A percentile compares a stretch with the other conserved stretches of the same genome.
phyloP scores from a whole-genome alignment of 1,140 invertebrate species.

The Aphaenogaster rudis region DNA sequence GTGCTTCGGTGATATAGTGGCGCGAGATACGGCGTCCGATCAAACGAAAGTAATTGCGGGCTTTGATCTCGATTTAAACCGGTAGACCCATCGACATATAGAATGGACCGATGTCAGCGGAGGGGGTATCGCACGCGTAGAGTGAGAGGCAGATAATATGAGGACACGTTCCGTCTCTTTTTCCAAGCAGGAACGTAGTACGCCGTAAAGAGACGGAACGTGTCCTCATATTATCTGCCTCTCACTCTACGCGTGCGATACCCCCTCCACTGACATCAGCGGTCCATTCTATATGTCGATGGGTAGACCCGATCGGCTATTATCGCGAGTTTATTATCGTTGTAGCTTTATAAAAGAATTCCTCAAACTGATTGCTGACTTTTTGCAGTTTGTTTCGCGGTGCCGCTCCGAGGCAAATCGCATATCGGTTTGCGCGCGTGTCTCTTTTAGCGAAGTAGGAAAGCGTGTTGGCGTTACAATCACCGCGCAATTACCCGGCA shows the following conservation, averaged over 20 bases:
- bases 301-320: neutral
- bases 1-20: neutral
- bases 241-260: no score
- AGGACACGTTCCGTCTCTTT: no score
- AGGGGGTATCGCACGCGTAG: no score
- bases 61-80: constrained; percentile 42
- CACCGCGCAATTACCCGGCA: constrained; percentile 8
- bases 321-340: neutral
- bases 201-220: no score
- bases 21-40: neutral
- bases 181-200: no score
- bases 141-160: no score
- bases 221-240: no score
- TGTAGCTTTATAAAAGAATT: constrained; percentile 20
- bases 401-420: neutral
- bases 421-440: constrained; percentile 15
- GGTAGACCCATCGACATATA: neutral
- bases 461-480: constrained; percentile 42
- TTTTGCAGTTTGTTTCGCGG: constrained; percentile 3
- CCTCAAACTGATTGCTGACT: neutral
- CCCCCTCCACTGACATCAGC: no score
- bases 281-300: no score
- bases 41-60: constrained; percentile 29
- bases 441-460: constrained; percentile 20
- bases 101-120: no score